phyloP scores from a whole-genome alignment of 2,888 invertebrate genomes.

The Mythimna loreyi region DNA sequence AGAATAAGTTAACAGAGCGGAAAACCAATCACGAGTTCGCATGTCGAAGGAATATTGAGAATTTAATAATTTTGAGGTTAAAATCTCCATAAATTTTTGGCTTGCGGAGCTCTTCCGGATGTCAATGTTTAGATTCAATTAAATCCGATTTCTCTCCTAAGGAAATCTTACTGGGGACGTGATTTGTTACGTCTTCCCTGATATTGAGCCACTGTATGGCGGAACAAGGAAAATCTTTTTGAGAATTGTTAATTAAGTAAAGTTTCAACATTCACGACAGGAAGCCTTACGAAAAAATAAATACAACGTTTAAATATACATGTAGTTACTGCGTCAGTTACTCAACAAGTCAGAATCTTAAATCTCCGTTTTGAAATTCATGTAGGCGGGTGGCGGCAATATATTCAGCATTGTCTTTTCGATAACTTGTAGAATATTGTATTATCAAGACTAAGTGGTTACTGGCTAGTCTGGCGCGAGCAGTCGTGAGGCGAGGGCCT shows the following conservation, averaged over 20 bases:
- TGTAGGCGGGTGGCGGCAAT: slow-evolving; percentile 14
- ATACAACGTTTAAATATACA: background rate
- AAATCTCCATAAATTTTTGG: slow-evolving; percentile 16
- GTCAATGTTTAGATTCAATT: slow-evolving; percentile 23
- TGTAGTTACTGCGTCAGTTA: slow-evolving; percentile 10
- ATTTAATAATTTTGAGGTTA: slow-evolving; percentile 15
- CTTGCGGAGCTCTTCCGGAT: background rate
- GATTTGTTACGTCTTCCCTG: slow-evolving; percentile 18
- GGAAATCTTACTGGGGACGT: slow-evolving; percentile 10
- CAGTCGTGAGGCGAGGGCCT: slow-evolving; percentile 68
- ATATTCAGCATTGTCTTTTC: slow-evolving; percentile 39
- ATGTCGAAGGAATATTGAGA: slow-evolving; percentile 34
- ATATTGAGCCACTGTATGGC: background rate
- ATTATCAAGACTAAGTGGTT: slow-evolving; percentile 43
- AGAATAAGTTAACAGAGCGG: slow-evolving; percentile 63
- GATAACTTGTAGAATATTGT: slow-evolving; percentile 41
- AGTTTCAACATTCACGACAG: background rate
- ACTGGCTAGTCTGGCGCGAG: slow-evolving; percentile 55
- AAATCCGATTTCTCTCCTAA: slow-evolving; percentile 12
- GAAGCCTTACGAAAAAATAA: slow-evolving; percentile 2
- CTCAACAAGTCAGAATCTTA: slow-evolving; percentile 10
- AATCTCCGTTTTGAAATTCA: slow-evolving; percentile 26
- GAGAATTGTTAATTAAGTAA: background rate
- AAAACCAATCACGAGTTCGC: slow-evolving; percentile 51
- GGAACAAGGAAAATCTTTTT: slow-evolving; percentile 41